These are phyloP conservation scores for Alethe castanea DNA, from an alignment of 2,113 vertebrate species.

Conservation along the genomic window DNA sequence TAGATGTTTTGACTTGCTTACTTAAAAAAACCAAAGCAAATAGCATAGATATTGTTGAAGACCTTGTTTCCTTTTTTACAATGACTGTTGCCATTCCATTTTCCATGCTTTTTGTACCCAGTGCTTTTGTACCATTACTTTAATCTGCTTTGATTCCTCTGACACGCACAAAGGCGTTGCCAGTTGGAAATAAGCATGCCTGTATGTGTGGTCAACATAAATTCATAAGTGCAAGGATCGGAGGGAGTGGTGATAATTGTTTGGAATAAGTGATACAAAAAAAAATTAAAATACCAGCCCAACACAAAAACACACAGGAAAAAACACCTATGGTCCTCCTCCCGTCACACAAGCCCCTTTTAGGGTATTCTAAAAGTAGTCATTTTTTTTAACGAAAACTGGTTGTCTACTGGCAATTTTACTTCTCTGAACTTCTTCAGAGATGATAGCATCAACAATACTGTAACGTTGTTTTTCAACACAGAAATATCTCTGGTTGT, in stretches of 20 bases:
- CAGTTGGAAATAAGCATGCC: background rate
- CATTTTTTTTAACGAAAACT: background rate
- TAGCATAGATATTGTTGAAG: background rate
- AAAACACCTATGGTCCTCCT: no score
- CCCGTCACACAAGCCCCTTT: background rate
- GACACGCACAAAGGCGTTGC: accelerated
- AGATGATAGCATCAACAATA: background rate
- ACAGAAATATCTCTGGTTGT: background rate
- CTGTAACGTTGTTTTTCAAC: background rate
- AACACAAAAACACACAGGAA: background rate
- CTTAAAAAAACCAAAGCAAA: background rate
- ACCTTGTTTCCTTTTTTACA: background rate
- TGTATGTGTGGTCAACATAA: background rate
- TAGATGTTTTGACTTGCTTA: background rate
- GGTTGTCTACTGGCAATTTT: background rate
- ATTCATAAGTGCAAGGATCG: background rate
- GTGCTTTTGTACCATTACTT: background rate
- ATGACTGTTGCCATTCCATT: background rate
- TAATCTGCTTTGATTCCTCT: accelerated
- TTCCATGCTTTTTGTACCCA: background rate
- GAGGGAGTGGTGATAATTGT: background rate
- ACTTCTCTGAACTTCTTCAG: background rate
- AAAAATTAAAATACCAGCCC: background rate
- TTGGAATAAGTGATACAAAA: background rate
- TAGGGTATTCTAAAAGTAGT: background rate